These are phyloP conservation scores for Crenichthys baileyi DNA, from an alignment of 2,797 vertebrate species.

Conservation along the genomic window DNA sequence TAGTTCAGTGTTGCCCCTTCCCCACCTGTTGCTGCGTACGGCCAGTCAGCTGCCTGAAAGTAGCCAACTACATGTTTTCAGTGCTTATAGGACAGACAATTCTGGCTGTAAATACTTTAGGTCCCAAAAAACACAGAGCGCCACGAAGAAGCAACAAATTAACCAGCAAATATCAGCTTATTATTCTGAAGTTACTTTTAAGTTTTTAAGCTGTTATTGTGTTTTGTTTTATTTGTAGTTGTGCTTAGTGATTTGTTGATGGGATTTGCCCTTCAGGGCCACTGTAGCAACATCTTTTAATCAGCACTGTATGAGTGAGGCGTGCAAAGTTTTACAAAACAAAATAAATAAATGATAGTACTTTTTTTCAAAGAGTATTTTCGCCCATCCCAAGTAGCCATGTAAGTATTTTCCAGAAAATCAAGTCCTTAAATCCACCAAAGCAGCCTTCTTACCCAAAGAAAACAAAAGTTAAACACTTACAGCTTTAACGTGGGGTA, in stretches of 20 bases:
- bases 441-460: not conserved
- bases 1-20: not conserved
- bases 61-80: not conserved
- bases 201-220: too few species aligned
- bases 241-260: too few species aligned
- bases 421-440: not conserved
- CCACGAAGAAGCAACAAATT: not conserved
- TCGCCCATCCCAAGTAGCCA: not conserved
- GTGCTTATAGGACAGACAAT: not conserved
- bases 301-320: not conserved
- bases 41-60: not conserved
- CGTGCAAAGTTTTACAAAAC: not conserved
- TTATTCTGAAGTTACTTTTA: too few species aligned
- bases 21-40: not conserved
- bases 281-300: not conserved
- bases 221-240: too few species aligned
- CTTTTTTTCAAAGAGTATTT: not conserved
- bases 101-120: not conserved
- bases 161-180: not conserved
- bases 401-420: not conserved
- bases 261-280: too few species aligned
- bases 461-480: conserved; percentile 73
- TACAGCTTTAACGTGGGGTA: conserved; percentile 99
- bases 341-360: not conserved
- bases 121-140: not conserved